Percentiles rank a stretch among this genome's conserved stretches.
Evolutionary conservation across 1,140 invertebrate genomes (phyloP).

Genomic region (Arion vulgaris): DNA sequence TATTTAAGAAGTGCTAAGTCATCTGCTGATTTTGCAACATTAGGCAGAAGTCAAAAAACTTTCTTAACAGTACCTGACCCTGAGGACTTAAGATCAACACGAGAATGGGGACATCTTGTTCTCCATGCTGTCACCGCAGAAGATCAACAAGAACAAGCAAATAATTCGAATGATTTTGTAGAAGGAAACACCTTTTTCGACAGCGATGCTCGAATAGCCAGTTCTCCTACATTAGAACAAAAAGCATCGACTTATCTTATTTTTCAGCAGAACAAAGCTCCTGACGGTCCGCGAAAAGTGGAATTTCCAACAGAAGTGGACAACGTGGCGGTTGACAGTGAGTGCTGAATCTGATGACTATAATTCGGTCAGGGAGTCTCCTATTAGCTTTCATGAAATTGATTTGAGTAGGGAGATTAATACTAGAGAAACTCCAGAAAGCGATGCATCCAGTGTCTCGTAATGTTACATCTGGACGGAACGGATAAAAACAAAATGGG

Average conservation of each 20-base stretch:
- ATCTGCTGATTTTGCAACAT: background rate
- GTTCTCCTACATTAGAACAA: background rate
- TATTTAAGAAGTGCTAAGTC: too few relatives aligned
- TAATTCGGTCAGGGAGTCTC: background rate
- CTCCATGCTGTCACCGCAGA: background rate
- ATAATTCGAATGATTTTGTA: background rate
- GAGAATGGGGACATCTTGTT: conserved; percentile 6
- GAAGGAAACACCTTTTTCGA: background rate
- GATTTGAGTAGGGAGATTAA: conserved; percentile 31
- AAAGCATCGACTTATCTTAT: conserved; percentile 16
- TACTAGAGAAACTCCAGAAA: conserved; percentile 9
- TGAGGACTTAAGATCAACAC: background rate
- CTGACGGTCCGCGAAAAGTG: background rate
- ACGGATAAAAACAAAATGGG: too few relatives aligned
- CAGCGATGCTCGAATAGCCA: background rate
- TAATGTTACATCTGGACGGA: too few relatives aligned
- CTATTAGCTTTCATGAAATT: conserved; percentile 24
- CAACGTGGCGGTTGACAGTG: background rate
- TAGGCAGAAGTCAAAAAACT: background rate
- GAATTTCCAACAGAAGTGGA: conserved; percentile 6
- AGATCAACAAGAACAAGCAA: background rate
- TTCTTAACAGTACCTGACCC: background rate
- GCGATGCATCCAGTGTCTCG: background rate
- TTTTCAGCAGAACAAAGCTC: background rate
- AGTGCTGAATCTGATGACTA: background rate